Conservation (phyloP, 2,797 vertebrate genomes). For the Chromis chromis region DNA sequence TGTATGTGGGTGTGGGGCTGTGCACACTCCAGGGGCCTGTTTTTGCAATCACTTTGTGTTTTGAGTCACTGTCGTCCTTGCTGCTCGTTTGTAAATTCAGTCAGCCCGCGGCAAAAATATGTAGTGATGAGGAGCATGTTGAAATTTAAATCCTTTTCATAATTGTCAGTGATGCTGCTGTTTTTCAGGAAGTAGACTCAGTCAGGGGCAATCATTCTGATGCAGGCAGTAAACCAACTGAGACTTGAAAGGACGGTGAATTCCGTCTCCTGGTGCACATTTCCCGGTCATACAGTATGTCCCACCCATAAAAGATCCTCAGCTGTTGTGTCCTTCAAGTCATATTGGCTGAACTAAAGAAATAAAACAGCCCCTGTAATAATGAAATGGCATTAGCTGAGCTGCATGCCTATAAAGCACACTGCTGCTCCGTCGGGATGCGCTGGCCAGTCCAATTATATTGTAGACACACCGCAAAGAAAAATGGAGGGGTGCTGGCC, state of each 20-base stretch:
- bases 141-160: background rate
- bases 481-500: constrained; percentile 23
- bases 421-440: constrained; percentile 27
- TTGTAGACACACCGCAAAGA: constrained; percentile 15
- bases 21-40: background rate
- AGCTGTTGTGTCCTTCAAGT: constrained; percentile 50
- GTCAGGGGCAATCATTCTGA: background rate
- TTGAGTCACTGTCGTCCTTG: constrained; percentile 16
- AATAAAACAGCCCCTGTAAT: constrained; percentile 32
- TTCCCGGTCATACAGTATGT: constrained; percentile 1
- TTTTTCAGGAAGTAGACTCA: constrained; percentile 15
- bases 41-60: constrained; percentile 29
- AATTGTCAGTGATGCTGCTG: background rate
- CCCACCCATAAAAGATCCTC: constrained; percentile 36
- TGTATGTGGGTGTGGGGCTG: background rate
- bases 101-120: constrained; percentile 1
- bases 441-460: constrained; percentile 25
- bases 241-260: constrained; percentile 23
- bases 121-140: background rate
- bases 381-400: constrained; percentile 59
- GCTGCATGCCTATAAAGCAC: constrained; percentile 42
- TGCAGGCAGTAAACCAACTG: constrained; percentile 19
- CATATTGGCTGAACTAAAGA: constrained; percentile 36
- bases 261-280: constrained; percentile 6
- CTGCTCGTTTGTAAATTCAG: constrained; percentile 18